Percentiles rank a stretch among this genome's conserved stretches.
phyloP scores from a whole-genome alignment of 64 coral and sea anemone genomes.

The Dendronephthya gigantea region DNA sequence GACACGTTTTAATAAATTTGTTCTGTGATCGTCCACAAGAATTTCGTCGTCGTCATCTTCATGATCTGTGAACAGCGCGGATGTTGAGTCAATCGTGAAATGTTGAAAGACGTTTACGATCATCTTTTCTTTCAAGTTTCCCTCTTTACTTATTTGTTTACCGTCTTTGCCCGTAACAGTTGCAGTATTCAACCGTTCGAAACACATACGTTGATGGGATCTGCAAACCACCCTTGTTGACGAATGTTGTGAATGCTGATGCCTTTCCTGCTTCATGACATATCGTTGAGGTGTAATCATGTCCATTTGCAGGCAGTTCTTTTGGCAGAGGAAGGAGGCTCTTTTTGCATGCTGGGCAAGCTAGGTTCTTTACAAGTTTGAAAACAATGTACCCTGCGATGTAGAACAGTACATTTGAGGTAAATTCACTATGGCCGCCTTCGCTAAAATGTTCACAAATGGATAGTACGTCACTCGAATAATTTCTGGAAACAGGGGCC shows the following conservation, averaged over 20 bases:
- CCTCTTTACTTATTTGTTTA: no score
- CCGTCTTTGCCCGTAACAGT: no score
- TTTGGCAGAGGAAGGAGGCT: not conserved
- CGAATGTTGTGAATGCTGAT: not conserved
- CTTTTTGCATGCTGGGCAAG: not conserved
- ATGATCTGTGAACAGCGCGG: no score
- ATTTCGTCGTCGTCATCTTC: no score
- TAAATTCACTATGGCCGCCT: not conserved
- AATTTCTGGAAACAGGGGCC: not conserved
- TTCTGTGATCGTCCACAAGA: no score
- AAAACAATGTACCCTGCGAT: not conserved
- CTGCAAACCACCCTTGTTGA: no score
- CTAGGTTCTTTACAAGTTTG: not conserved
- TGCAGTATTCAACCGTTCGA: no score
- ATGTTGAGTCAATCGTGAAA: no score
- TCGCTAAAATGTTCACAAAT: not conserved
- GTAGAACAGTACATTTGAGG: not conserved
- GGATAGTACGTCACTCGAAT: not conserved
- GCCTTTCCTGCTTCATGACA: not conserved
- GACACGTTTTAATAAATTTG: no score
- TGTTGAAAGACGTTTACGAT: no score
- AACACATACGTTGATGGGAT: no score
- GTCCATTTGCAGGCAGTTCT: not conserved
- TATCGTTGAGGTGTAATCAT: not conserved
- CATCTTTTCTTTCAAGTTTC: no score